Conservation (phyloP, 2,797 vertebrate species). For the Erithacus rubecula region DNA sequence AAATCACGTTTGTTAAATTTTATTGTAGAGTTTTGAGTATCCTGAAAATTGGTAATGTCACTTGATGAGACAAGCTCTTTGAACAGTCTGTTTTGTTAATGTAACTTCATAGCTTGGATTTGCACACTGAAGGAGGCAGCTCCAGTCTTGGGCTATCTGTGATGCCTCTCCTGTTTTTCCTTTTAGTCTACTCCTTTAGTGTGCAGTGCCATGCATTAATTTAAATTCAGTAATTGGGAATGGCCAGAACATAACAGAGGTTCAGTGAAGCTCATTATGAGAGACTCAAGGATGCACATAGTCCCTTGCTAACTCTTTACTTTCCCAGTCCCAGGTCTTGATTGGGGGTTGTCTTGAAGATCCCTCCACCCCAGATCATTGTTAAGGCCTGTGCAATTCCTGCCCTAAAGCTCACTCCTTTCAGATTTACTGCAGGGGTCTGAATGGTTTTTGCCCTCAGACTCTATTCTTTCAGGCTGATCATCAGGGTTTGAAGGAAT, state of each 20-base stretch:
- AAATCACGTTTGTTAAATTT: background rate
- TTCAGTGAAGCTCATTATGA: slow-evolving; percentile 44
- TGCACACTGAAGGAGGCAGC: background rate
- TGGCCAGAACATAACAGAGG: background rate
- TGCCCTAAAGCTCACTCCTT: slow-evolving; percentile 63
- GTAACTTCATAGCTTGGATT: background rate
- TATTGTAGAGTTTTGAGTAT: background rate
- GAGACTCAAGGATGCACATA: background rate
- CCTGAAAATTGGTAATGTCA: background rate
- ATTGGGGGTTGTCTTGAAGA: background rate
- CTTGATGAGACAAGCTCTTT: slow-evolving; percentile 3
- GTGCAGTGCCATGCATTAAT: background rate
- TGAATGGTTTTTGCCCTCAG: slow-evolving; percentile 42
- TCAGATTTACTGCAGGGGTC: slow-evolving; percentile 15
- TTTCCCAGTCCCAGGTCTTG: slow-evolving; percentile 26
- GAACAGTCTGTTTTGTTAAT: background rate
- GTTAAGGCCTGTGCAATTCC: slow-evolving; percentile 26
- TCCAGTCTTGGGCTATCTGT: background rate
- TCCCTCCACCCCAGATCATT: slow-evolving; percentile 11
- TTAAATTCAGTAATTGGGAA: slow-evolving; percentile 27
- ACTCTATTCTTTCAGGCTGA: slow-evolving; percentile 62
- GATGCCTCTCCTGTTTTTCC: background rate
- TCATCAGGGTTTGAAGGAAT: slow-evolving; percentile 39
- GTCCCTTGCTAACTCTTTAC: background rate
- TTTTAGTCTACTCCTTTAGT: background rate